phyloP scores from a whole-genome alignment of 2,797 vertebrate genomes.

The Sarcoramphus papa region DNA sequence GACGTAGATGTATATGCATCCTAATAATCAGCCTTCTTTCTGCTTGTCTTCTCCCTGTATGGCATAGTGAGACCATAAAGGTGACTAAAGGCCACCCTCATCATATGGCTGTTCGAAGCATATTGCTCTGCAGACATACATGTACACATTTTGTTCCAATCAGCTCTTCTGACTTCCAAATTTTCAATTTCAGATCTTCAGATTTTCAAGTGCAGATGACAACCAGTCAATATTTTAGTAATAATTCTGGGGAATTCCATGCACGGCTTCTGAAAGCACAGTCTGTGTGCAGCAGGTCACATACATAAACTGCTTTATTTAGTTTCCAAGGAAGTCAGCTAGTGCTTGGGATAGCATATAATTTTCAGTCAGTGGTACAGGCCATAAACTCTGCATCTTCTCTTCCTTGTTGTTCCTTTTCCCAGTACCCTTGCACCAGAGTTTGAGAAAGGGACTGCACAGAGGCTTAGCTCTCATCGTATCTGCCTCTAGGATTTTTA shows the following conservation, averaged over 20 bases:
- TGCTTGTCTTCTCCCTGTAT: neutral
- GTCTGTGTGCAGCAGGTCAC: neutral
- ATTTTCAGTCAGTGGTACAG: neutral
- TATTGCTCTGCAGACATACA: neutral
- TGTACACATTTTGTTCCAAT: neutral
- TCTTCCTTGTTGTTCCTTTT: neutral
- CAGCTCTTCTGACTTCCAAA: neutral
- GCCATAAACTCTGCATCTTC: neutral
- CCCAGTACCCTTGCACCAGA: neutral
- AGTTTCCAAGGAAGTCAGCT: neutral
- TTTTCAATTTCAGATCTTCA: too few relatives aligned
- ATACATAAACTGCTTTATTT: neutral
- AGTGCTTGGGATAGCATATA: neutral
- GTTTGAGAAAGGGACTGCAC: neutral
- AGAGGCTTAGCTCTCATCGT: neutral
- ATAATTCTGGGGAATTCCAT: neutral
- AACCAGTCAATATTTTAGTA: neutral
- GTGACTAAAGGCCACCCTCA: neutral
- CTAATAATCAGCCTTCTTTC: neutral
- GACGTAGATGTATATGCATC: neutral
- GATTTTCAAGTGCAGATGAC: neutral
- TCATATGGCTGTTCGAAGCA: neutral
- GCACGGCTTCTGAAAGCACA: neutral
- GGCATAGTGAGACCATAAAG: neutral
- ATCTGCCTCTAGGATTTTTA: neutral